phyloP scores from a whole-genome alignment of 2,888 invertebrate species.

The Tetragonisca angustula region DNA sequence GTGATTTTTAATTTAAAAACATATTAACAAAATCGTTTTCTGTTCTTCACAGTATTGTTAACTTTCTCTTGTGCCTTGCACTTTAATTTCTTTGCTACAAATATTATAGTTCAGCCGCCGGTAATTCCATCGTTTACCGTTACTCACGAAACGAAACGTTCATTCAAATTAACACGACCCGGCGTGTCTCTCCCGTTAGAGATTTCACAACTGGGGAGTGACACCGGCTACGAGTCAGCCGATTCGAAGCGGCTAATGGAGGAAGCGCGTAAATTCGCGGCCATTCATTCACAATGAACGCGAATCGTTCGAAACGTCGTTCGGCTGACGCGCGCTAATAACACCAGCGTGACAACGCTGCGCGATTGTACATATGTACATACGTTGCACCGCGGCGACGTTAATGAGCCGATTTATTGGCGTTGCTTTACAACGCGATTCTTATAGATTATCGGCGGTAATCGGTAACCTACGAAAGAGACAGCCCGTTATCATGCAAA shows the following conservation, averaged over 20 bases:
- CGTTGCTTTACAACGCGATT: slow-evolving; percentile 47
- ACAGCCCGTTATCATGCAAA: slow-evolving; percentile 59
- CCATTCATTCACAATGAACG: slow-evolving; percentile 51
- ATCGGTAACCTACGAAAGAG: slow-evolving; percentile 23
- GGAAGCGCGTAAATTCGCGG: slow-evolving; percentile 48
- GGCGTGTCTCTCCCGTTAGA: background rate
- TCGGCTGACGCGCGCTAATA: slow-evolving; percentile 50
- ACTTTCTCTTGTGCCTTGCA: too few relatives aligned
- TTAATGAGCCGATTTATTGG: slow-evolving; percentile 68
- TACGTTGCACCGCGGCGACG: slow-evolving; percentile 49
- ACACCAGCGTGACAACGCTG: slow-evolving; percentile 52
- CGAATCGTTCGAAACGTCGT: slow-evolving; percentile 47
- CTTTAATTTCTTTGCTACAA: too few relatives aligned
- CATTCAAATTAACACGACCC: background rate
- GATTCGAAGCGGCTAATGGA: slow-evolving; percentile 43
- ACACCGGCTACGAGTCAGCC: background rate
- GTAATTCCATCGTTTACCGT: background rate
- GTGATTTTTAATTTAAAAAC: too few relatives aligned
- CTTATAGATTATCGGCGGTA: slow-evolving; percentile 31
- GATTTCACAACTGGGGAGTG: slow-evolving; percentile 4
- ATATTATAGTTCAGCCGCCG: too few relatives aligned
- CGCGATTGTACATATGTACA: slow-evolving; percentile 3
- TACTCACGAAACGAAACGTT: background rate
- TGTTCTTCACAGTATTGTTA: too few relatives aligned
- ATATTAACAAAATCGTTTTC: too few relatives aligned